Evolutionary conservation across 2,113 vertebrate species (phyloP), one percentile per base, ranked within the genome.

Genomic region (Odontesthes bonariensis): DNA sequence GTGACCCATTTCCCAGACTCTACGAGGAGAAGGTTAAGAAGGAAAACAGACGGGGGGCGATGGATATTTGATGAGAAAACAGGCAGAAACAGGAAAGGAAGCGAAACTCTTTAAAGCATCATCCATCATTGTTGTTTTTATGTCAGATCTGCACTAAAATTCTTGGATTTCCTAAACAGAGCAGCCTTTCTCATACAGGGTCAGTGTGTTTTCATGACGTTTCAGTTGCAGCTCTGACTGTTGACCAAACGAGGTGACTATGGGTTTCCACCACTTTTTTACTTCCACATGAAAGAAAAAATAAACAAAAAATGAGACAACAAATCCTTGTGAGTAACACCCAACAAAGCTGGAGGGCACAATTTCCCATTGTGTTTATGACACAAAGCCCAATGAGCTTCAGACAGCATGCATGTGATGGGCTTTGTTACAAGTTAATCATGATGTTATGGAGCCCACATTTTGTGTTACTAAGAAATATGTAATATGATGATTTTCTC

Each of bases 41-140:
- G 27, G 22, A 57, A 60, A 70, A 75, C 82, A 86, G 84, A 81
- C 61, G 72, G 84, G 77, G 52, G 49, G 35, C 67, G 69, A 82
- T 85, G 62, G 85, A 89, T 84, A 85, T 86, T 86, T 90, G 59
- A 91, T 85, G 76, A 86, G 58, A 33, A 17, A 79, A 58, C 75
- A 44, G 49, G 68, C 2, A 51, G 31, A 56, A 53, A 55, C 6
- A 46, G 56, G 44, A 20, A 68, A 71, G 38, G 20, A 64, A 42
- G 12, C 14, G 6, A 65, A 54, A 53, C 56, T 31, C 27, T 27
- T 31, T 27, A 40, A 51, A 35, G 9, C 20, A 14, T 31, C 13
- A 56, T 55, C 51, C 11, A 57, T 69, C 31, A 35, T 10, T 62
- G 23, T 8, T 58, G 61, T 61, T 67, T 60, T 52, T 3, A 33